Evolutionary conservation across 1,140 invertebrate species (phyloP).

Genomic region (Neuroterus valhalla): DNA sequence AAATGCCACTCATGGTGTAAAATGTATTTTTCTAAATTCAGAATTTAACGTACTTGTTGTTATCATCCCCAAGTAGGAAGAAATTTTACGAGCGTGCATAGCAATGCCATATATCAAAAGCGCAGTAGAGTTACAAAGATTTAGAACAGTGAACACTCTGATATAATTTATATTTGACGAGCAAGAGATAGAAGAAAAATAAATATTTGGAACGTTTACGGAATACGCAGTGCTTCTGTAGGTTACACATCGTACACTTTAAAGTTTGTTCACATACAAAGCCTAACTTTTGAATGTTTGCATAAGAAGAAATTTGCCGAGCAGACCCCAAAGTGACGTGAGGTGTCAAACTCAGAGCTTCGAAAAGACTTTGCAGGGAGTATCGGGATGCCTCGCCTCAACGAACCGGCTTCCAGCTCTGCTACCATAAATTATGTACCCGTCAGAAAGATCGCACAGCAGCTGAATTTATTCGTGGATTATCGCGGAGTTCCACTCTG

Average conservation of each 20-base stretch:
- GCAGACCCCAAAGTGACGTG: neutral
- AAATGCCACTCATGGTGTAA: no score
- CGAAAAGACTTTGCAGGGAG: neutral
- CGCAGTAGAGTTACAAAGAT: no score
- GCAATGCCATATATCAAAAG: no score
- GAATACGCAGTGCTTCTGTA: neutral
- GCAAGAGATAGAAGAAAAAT: neutral
- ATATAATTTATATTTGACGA: neutral
- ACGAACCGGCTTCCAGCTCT: neutral
- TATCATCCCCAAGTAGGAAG: no score
- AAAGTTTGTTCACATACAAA: constrained; percentile 8
- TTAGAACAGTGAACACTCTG: no score
- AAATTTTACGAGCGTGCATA: no score
- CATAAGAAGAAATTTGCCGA: constrained; percentile 1
- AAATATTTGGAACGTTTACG: constrained; percentile 9
- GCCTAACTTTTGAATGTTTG: constrained; percentile 19
- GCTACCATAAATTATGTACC: constrained; percentile 48
- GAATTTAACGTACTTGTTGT: no score
- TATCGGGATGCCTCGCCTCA: neutral
- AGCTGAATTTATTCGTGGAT: constrained; percentile 57
- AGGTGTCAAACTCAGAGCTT: constrained; percentile 11
- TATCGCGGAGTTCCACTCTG: constrained; percentile 44
- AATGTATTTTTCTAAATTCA: no score
- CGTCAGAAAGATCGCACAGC: constrained; percentile 41
- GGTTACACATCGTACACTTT: neutral